Evolutionary conservation across 30 jellyfish, hydroid and myxozoan genomes (phyloP).

Genomic region (Mastigias papua): DNA sequence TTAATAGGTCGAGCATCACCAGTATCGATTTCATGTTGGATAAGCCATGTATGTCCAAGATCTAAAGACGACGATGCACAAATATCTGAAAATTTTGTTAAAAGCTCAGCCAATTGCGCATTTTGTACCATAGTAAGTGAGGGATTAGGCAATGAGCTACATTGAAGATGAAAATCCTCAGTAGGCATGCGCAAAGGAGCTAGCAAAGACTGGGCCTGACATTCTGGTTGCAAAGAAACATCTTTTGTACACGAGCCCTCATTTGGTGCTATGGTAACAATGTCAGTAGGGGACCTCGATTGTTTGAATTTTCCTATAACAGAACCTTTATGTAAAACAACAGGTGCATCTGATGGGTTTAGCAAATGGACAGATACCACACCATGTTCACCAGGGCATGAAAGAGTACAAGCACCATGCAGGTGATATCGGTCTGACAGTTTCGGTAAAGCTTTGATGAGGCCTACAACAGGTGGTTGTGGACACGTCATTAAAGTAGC

Average conservation of each 20-base stretch:
- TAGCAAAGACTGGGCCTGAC: background rate
- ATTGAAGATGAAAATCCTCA: background rate
- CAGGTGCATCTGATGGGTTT: background rate
- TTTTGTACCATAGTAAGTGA: slow-evolving; percentile 2
- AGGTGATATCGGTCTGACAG: background rate
- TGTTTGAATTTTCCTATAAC: slow-evolving; percentile 4
- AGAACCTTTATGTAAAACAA: slow-evolving; percentile 9
- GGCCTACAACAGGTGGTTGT: slow-evolving; percentile 1
- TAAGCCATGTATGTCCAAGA: slow-evolving; percentile 16
- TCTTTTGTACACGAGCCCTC: background rate
- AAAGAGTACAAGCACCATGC: background rate
- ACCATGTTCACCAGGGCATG: slow-evolving; percentile 24
- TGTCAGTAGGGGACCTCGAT: background rate
- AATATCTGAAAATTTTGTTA: background rate
- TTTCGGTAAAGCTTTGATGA: no score
- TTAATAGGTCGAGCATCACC: slow-evolving; percentile 46
- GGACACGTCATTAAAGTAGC: background rate
- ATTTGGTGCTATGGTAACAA: background rate
- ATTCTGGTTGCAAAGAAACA: background rate
- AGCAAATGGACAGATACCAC: background rate
- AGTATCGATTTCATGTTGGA: slow-evolving; percentile 40
- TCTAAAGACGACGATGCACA: slow-evolving; percentile 30
- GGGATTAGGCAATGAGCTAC: background rate
- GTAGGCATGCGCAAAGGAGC: background rate
- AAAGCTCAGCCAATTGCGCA: slow-evolving; percentile 7